Percentiles rank a stretch among this genome's conserved stretches.
These are phyloP conservation scores for Sinosuthora webbiana DNA, from an alignment of 2,113 vertebrate genomes.

Conservation along the genomic window DNA sequence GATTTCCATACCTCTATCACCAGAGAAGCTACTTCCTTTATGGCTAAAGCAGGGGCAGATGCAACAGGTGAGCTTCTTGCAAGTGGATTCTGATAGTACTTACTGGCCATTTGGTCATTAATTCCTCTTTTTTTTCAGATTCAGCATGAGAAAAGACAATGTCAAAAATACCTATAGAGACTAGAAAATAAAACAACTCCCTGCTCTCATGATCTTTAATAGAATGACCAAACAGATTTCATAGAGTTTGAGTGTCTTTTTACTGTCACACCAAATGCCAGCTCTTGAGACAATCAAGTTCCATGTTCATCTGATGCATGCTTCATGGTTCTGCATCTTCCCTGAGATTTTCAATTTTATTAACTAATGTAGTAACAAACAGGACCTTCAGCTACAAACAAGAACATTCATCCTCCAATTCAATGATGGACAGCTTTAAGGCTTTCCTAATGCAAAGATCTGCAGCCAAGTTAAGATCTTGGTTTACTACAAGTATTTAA, in stretches of 20 bases:
- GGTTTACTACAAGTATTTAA: not conserved
- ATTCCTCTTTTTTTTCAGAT: not conserved
- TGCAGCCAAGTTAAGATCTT: not conserved
- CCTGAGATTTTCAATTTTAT: not conserved
- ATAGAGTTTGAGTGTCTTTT: not conserved
- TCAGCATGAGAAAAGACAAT: not conserved
- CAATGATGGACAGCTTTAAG: not conserved
- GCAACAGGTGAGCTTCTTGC: not conserved
- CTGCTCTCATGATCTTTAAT: not conserved
- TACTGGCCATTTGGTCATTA: not conserved
- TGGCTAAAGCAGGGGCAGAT: not conserved
- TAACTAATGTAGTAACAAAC: not conserved
- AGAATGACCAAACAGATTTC: not conserved
- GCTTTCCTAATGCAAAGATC: not conserved
- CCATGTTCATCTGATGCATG: rapidly evolving
- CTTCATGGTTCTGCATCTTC: not conserved
- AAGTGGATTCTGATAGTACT: not conserved
- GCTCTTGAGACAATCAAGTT: not conserved
- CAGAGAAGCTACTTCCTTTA: not conserved
- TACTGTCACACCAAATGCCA: not conserved
- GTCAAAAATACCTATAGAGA: not conserved
- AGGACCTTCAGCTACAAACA: not conserved
- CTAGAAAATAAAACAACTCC: not conserved
- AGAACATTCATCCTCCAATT: not conserved
- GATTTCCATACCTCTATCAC: not conserved